Base-by-base conservation (phyloP, 2,113 vertebrate genomes). In the Ameiurus melas region DNA sequence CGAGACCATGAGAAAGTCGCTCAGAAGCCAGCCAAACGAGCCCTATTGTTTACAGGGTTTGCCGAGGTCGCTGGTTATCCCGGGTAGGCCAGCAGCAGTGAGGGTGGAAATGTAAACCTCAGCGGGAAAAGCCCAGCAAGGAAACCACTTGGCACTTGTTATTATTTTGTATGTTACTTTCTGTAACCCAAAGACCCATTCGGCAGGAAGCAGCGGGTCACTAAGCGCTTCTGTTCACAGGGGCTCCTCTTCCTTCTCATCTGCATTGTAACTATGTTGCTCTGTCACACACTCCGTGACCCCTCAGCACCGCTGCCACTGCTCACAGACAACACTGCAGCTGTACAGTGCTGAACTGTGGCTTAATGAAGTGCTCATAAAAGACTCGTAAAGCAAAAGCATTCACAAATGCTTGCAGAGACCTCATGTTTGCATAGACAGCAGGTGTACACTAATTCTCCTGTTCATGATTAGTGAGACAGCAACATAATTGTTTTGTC, bases 151-250 rank as follows among this genome's bases (percentile, higher is more conserved):
- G 84, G 66, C 86, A 85, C 47, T 51, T 20, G 75, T 92, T 94
- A 64, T 39, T 62, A 64, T 39, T 62, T 86, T 77, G 47, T 51
- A 55, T 17, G 75, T 92, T 94, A 64, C 39, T 62, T 86, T 77
- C 57, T 86, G 55, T 33, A 77, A 64, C 71, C 85, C 27, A 64
- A 62, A 77, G 39, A 8, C 73, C 73, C 5, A 33, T 62, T 93
- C 92, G 88, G 90, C 94, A 94, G 94, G 94, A 95, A 95, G 88
- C 90, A 88, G 85, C 83, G 89, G 87, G 88, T 91, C 89, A 83
- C 92, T 88, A 78, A 90, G 91, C 89, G 85, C 83, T 89, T 90
- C 78, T 8, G 80, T 87, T 86, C 88, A 86, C 90, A 88, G 87
- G 77, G 85, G 91, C 87, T 93, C 90, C 92, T 89, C 92, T 94